Evolutionary conservation across 1,140 invertebrate species (phyloP).

Genomic region (Trichomalopsis sarcophagae): DNA sequence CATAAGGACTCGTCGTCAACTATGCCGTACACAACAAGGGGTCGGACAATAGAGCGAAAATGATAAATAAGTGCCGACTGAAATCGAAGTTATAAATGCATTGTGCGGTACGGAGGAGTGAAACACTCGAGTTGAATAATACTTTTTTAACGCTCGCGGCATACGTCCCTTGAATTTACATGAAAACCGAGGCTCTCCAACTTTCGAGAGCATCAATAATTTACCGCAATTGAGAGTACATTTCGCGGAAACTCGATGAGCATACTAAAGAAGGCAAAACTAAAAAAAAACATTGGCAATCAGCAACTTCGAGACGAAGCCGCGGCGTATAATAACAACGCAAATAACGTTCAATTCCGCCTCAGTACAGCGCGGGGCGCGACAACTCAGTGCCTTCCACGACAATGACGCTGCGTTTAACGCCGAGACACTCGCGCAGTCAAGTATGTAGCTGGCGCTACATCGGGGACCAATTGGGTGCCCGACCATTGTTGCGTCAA

Average conservation of each 20-base stretch:
- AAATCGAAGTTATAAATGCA: background rate
- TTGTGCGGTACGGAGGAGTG: background rate
- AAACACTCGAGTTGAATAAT: background rate
- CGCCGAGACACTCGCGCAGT: background rate
- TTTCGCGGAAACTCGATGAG: too few species aligned
- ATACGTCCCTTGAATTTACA: background rate
- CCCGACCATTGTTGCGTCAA: conserved; percentile 19
- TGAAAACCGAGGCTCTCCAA: background rate
- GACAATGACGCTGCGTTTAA: background rate
- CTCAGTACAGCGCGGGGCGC: too few species aligned
- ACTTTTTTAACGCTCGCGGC: background rate
- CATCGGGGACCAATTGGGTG: background rate
- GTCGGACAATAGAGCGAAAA: background rate
- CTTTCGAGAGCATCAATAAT: too few species aligned
- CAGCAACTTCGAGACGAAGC: too few species aligned
- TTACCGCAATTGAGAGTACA: too few species aligned
- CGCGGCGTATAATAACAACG: too few species aligned
- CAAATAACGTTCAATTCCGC: background rate
- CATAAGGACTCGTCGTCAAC: background rate
- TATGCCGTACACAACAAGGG: background rate
- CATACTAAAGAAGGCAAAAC: too few species aligned
- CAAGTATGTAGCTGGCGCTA: background rate
- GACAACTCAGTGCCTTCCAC: background rate
- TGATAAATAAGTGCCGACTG: background rate
- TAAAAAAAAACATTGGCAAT: too few species aligned